Evolutionary conservation across 2,113 vertebrate species (phyloP).

Genomic region (Tragelaphus buxtoni): DNA sequence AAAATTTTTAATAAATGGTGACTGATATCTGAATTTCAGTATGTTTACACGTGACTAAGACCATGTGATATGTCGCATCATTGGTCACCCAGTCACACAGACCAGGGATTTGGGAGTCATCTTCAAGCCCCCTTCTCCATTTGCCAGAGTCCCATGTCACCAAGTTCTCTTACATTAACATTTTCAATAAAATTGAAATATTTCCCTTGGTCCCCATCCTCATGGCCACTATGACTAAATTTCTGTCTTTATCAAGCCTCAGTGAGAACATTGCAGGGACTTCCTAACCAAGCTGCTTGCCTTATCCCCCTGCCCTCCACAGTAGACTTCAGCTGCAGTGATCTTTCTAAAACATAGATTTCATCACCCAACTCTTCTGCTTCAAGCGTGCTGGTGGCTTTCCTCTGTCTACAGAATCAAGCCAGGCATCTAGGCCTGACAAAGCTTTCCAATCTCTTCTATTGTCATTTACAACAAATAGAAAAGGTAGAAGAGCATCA

Average conservation of each 20-base stretch:
- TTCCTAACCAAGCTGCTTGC: background rate
- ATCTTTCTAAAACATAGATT: background rate
- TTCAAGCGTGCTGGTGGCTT: background rate
- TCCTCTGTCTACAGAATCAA: background rate
- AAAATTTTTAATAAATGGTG: background rate
- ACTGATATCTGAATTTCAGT: background rate
- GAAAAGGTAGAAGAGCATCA: background rate
- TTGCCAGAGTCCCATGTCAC: background rate
- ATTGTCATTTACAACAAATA: background rate
- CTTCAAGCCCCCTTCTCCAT: background rate
- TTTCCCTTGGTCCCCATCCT: background rate
- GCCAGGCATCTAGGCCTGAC: background rate
- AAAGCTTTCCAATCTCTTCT: background rate
- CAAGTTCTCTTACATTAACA: background rate
- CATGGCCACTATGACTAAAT: background rate
- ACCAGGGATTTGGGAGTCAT: background rate
- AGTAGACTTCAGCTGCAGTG: background rate
- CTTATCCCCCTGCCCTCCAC: background rate
- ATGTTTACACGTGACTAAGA: background rate
- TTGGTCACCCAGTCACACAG: background rate
- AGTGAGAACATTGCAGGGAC: background rate
- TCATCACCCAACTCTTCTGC: background rate
- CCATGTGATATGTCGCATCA: fast-evolving
- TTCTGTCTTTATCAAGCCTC: background rate
- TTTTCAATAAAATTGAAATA: background rate